These are phyloP conservation scores for Chalcis sispes DNA, from an alignment of 2,888 invertebrate genomes.

Conservation along the genomic window DNA sequence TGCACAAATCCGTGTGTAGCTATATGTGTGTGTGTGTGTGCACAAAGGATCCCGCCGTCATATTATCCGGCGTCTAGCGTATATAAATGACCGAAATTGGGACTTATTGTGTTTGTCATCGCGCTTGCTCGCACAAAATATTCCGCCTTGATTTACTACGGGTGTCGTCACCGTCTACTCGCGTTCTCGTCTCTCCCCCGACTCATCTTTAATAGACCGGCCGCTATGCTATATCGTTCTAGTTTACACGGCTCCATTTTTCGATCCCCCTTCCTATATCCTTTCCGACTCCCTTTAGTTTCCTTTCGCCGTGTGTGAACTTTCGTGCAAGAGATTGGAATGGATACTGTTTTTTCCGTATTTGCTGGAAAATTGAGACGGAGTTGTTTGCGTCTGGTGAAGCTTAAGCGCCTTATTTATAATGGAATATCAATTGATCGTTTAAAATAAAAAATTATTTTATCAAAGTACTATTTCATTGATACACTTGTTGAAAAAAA, in stretches of 20 bases:
- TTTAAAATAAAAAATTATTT: neutral
- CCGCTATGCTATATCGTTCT: neutral
- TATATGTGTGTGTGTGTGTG: conserved; percentile 64
- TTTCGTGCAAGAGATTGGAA: too few species aligned
- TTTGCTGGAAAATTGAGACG: neutral
- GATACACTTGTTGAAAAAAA: too few species aligned
- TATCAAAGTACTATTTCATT: too few species aligned
- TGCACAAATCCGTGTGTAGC: conserved; percentile 40
- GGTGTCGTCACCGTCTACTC: neutral
- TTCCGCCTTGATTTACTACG: conserved; percentile 66
- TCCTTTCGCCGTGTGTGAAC: neutral
- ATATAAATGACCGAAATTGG: conserved; percentile 76
- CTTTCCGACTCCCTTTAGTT: neutral
- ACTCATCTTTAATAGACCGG: neutral
- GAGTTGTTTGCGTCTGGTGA: neutral
- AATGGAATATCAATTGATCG: neutral
- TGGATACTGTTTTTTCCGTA: neutral
- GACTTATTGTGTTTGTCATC: conserved; percentile 77
- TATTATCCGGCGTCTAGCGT: conserved; percentile 74
- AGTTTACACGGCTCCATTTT: conserved; percentile 6
- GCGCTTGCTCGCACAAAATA: conserved; percentile 61
- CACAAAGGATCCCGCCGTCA: conserved; percentile 75
- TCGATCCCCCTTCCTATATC: too few species aligned
- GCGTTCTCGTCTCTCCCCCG: neutral
- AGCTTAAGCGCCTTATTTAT: neutral